Conservation (phyloP, 2,797 vertebrate species). For the Pteronotus mesoamericanus region DNA sequence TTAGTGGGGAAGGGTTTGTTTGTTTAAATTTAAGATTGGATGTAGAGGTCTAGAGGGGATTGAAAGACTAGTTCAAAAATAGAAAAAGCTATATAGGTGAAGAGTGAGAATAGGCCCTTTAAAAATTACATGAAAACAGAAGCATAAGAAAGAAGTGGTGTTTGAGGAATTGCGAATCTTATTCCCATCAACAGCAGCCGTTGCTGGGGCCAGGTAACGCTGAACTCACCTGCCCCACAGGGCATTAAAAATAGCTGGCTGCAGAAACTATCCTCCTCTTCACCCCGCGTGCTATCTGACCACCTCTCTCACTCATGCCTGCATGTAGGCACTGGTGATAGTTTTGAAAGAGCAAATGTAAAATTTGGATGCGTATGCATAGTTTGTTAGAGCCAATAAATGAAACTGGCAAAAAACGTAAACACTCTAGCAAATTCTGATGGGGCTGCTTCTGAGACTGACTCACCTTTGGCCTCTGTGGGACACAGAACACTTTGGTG, state of each 20-base stretch:
- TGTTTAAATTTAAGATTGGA: neutral
- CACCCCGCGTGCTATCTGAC: accelerated
- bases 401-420: neutral
- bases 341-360: neutral
- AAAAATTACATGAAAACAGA: neutral
- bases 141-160: neutral
- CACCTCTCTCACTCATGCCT: neutral
- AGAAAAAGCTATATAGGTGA: neutral
- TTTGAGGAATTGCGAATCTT: neutral
- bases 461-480: neutral
- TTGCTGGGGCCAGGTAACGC: neutral
- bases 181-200: neutral
- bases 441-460: neutral
- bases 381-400: neutral
- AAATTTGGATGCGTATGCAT: neutral
- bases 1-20: neutral
- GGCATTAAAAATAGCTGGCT: neutral
- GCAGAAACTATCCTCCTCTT: neutral
- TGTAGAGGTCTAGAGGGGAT: neutral
- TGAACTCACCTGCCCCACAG: accelerated
- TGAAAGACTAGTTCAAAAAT: neutral
- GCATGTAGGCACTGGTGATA: neutral
- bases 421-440: neutral
- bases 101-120: neutral
- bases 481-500: neutral